These are phyloP conservation scores for Amphilophus citrinellus DNA, from an alignment of 2,113 vertebrate species.

Conservation along the genomic window DNA sequence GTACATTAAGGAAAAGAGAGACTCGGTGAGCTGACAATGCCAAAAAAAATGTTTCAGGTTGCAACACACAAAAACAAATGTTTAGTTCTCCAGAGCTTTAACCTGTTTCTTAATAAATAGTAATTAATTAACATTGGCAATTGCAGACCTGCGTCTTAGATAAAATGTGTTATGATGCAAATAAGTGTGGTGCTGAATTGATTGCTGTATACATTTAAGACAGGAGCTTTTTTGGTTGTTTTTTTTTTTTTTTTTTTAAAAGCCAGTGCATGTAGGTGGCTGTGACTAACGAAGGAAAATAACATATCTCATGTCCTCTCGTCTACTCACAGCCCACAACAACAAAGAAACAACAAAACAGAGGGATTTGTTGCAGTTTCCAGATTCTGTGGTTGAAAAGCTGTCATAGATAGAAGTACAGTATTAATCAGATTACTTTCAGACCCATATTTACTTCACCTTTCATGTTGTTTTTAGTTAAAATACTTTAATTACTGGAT, in stretches of 20 bases:
- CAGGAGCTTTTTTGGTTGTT: not conserved
- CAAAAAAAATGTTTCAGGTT: too few species aligned
- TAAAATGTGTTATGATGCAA: not conserved
- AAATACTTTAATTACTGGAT: slow-evolving; percentile 4
- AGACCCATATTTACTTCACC: slow-evolving; percentile 40
- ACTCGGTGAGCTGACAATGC: too few species aligned
- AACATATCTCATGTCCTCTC: slow-evolving; percentile 8
- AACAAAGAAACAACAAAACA: not conserved
- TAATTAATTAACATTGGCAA: not conserved
- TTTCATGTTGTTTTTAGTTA: slow-evolving; percentile 11
- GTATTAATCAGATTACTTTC: slow-evolving; percentile 47
- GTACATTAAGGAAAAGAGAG: not conserved
- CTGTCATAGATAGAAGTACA: slow-evolving; percentile 29
- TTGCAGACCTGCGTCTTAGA: not conserved
- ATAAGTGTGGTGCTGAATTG: not conserved
- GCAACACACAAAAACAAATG: too few species aligned
- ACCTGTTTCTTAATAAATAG: too few species aligned
- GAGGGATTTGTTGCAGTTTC: slow-evolving; percentile 35
- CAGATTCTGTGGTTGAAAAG: slow-evolving; percentile 37
- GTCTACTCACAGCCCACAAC: slow-evolving; percentile 5
- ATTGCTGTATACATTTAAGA: not conserved
- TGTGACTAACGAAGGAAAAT: slow-evolving; percentile 30
- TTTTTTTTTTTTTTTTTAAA: not conserved
- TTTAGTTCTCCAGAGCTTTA: too few species aligned
- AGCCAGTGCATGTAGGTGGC: slow-evolving; percentile 11